Conservation (phyloP, 2,113 vertebrate species). For the Cygnus atratus region DNA sequence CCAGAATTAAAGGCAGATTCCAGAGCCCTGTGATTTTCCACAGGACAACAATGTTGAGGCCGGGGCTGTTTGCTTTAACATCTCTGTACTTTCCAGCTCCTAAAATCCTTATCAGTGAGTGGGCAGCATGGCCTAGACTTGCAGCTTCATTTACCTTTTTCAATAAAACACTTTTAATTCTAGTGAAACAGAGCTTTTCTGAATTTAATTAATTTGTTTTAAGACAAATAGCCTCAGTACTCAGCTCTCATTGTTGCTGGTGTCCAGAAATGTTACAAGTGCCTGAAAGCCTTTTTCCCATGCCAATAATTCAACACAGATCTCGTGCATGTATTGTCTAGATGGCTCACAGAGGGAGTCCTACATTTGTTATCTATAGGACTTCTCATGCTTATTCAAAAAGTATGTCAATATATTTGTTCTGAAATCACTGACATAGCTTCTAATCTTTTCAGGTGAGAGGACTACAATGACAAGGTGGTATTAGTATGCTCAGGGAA, state of each 20-base stretch:
- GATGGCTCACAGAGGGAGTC: background rate
- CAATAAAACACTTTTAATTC: background rate
- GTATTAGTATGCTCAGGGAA: background rate
- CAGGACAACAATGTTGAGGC: background rate
- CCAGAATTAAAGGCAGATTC: background rate
- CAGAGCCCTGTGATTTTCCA: background rate
- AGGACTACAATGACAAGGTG: background rate
- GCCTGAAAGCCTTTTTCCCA: background rate
- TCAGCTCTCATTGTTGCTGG: background rate
- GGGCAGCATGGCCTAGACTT: background rate
- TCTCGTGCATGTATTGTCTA: background rate
- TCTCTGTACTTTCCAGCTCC: background rate
- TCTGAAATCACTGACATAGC: background rate
- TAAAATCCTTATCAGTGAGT: background rate
- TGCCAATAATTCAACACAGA: constrained; percentile 36
- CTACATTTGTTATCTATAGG: constrained; percentile 26
- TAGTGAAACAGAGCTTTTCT: background rate
- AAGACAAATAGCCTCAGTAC: constrained; percentile 13
- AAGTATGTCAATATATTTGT: background rate
- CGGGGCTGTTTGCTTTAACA: background rate
- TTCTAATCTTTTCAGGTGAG: background rate
- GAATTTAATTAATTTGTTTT: constrained; percentile 14
- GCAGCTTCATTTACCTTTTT: background rate
- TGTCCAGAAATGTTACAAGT: background rate
- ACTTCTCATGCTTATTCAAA: constrained; percentile 28